Conservation (phyloP, 2,888 invertebrate species). For the Limnephilus marmoratus region DNA sequence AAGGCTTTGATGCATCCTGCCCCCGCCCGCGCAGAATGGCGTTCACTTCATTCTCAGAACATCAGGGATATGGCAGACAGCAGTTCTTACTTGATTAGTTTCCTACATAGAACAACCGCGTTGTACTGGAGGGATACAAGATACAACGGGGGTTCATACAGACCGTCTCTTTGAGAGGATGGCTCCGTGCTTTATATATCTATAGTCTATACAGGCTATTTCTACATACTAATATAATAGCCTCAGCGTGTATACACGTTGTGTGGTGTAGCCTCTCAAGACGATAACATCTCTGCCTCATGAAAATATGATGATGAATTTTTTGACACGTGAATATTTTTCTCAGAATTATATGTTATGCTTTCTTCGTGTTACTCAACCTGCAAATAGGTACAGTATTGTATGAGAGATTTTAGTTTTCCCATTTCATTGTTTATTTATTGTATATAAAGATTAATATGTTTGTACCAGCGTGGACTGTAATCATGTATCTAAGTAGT, state of each 20-base stretch:
- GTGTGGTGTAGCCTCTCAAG: background rate
- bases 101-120: constrained; percentile 4
- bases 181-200: background rate
- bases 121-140: background rate
- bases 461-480: too few relatives aligned
- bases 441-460: background rate
- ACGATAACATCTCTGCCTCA: background rate
- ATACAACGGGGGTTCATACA: background rate
- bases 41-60: constrained; percentile 24
- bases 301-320: background rate
- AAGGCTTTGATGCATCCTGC: constrained; percentile 41
- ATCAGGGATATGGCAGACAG: constrained; percentile 23
- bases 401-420: background rate
- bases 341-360: background rate
- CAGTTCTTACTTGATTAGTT: constrained; percentile 49
- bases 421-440: background rate
- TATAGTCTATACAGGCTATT: background rate
- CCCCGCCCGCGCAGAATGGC: background rate
- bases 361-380: background rate
- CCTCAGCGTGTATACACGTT: background rate
- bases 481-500: too few relatives aligned
- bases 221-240: background rate
- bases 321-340: background rate
- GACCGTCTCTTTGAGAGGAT: background rate
- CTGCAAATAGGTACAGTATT: background rate